Base-by-base conservation (phyloP, 2,888 invertebrate genomes). In the Thelaira solivaga region DNA sequence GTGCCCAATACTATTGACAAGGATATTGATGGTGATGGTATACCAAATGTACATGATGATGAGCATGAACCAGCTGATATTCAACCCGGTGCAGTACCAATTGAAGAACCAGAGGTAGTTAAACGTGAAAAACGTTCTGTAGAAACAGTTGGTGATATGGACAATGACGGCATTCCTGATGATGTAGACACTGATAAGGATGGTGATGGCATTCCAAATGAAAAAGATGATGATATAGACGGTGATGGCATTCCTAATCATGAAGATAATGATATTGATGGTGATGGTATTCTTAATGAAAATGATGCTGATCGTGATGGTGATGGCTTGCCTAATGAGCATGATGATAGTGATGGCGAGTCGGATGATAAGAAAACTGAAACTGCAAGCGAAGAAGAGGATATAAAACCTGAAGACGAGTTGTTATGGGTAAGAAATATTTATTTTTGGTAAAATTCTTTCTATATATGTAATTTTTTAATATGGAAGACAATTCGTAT, bases 371-470 rank as follows among this genome's bases (percentile, higher is more conserved):
- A 62, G 18, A 45, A 53, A 39, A 59, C 75, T 16, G 83, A 82
- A 11, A 69, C 65, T 8, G 82, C 82, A 0, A 84, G 83, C 0
- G 82, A 83, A 24, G 90, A 90, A 71, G 89, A 89, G 81, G 91
- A 91, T 76, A 90, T 90, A 16, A 87, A 85, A 61, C 92, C 92
- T n/a, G 92, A 92, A 87, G 92, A 93, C 86, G 93, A 93, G 82
- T 88, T 93, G 81, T 89, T 92, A 80, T 90, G 91, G 89, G 92
- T 92, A 88, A 86, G 89, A 75, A 34, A 36, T 64, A 61, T 26
- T 43, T 22, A 16, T 34, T 20, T 31, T 45, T 49, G 36, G 4
- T 29, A 24, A 10, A 29, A 11, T 13, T 20, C 4, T 47, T 47
- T 13, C 47, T 49, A 51, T 8, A 11, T 20, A 49, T 62, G n/a